phyloP scores from a whole-genome alignment of 2,113 vertebrate genomes.

The Apodemus speciosus region DNA sequence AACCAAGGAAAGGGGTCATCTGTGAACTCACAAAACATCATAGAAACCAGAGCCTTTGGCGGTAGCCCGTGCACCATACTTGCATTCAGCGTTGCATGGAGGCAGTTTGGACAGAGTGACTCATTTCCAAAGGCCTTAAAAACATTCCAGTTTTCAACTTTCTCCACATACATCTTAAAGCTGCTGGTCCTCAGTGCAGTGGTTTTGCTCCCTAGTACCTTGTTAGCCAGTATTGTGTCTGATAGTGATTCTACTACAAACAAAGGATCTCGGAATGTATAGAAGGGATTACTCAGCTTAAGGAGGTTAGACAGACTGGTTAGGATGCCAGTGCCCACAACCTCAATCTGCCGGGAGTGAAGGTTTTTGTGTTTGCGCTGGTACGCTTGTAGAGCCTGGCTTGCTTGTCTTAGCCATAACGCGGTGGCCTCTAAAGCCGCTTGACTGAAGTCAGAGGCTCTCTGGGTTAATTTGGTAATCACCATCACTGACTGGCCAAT shows the following conservation, averaged over 20 bases:
- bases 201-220: slow-evolving; percentile 80
- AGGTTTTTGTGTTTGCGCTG: neutral
- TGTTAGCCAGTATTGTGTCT: slow-evolving; percentile 73
- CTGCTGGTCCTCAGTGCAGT: slow-evolving; percentile 71
- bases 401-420: slow-evolving; percentile 70
- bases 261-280: slow-evolving; percentile 53
- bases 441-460: slow-evolving; percentile 56
- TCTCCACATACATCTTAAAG: slow-evolving; percentile 82
- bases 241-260: slow-evolving; percentile 70
- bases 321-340: slow-evolving; percentile 79
- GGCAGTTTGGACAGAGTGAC: slow-evolving; percentile 69
- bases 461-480: slow-evolving; percentile 77
- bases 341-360: slow-evolving; percentile 79
- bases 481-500: slow-evolving; percentile 79
- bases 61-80: neutral
- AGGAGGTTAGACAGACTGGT: slow-evolving; percentile 80
- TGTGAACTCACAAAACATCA: slow-evolving; percentile 81
- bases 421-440: neutral
- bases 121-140: neutral
- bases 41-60: slow-evolving; percentile 46
- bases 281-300: neutral
- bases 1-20: slow-evolving; percentile 85
- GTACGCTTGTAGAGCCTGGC: slow-evolving; percentile 12
- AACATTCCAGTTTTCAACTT: slow-evolving; percentile 66
- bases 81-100: slow-evolving; percentile 61